Evolutionary conservation across 2,113 vertebrate species (phyloP), one percentile per base, ranked within the genome.

Genomic region (Nematolebias whitei): DNA sequence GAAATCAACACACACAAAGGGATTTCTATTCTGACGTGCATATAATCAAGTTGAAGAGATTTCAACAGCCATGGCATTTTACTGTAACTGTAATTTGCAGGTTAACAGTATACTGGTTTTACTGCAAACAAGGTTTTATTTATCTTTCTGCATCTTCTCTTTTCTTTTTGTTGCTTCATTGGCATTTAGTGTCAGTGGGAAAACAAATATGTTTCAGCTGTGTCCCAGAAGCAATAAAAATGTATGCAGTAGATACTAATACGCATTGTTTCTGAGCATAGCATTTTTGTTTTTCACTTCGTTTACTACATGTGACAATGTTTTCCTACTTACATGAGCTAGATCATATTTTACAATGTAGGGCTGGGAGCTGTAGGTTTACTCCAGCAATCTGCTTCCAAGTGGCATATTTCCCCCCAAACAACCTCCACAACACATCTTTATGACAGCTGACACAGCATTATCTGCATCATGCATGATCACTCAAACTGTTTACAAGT

Each of bases 21-120:
- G 55, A 62, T 59, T 81, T 73, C 63, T 62, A 78, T 81, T 78
- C 16, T 82, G 76, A 78, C 77, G 76, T 64, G 15, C 2, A 15
- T 50, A 39, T 49, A 68, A 63, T 79, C 58, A 74, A 68, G 71
- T 65, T 64, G 57, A 54, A 58, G 57, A 24, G 40, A 64, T 61
- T 57, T 60, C 35, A 12, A 16, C 67, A 55, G 59, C 73, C 67
- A 54, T 56, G 38, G n/a, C 55, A 53, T 74, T 69, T 68, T 66
- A 65, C 85, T 57, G 24, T 63, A 64, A 43, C 63, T 43, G 57
- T 51, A 63, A 78, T 79, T 40, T 48, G 60, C 45, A 62, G 65
- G 59, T 74, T 70, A 50, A 71, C 71, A 73, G 38, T 22, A 23
- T 63, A 41, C 19, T 50, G 62, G 62, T 75, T 59, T 66, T 40